A percentile compares a stretch with the other conserved stretches of the same genome.
Conservation (phyloP, 2,888 invertebrate genomes). For the Diaphora mendica region DNA sequence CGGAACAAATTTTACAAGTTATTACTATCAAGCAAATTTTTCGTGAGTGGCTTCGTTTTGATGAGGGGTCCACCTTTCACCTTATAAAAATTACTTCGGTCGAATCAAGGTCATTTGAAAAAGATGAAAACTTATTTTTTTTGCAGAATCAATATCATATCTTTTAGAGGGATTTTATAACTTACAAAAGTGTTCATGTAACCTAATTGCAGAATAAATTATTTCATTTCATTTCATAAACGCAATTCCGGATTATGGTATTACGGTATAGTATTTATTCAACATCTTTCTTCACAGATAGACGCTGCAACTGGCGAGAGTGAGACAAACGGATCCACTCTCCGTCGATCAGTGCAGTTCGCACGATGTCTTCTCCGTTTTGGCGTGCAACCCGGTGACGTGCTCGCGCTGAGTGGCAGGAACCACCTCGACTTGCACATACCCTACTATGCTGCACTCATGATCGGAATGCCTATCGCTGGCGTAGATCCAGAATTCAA, state of each 20-base stretch:
- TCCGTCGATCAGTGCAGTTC: slow-evolving; percentile 63
- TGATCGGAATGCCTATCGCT: slow-evolving; percentile 69
- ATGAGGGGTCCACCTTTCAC: too few species aligned
- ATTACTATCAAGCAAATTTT: too few species aligned
- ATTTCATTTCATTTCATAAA: too few species aligned
- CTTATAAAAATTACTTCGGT: too few species aligned
- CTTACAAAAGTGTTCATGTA: too few species aligned
- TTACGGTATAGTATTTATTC: not conserved
- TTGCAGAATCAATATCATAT: too few species aligned
- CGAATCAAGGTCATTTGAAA: too few species aligned
- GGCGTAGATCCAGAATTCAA: slow-evolving; percentile 73
- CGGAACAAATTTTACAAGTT: too few species aligned
- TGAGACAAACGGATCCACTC: slow-evolving; percentile 67
- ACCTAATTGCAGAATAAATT: too few species aligned
- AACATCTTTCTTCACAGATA: slow-evolving; percentile 57
- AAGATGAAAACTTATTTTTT: too few species aligned
- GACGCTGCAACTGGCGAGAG: slow-evolving; percentile 72
- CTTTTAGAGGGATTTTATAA: too few species aligned
- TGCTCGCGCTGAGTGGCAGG: slow-evolving; percentile 67
- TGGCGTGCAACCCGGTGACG: slow-evolving; percentile 68
- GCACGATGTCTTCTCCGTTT: slow-evolving; percentile 62
- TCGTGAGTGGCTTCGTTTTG: too few species aligned
- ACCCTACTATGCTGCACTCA: slow-evolving; percentile 69
- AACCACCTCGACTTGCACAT: slow-evolving; percentile 74
- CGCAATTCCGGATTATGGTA: not conserved